Conservation (phyloP, 2,888 invertebrate species). For the Tethea ocularis region DNA sequence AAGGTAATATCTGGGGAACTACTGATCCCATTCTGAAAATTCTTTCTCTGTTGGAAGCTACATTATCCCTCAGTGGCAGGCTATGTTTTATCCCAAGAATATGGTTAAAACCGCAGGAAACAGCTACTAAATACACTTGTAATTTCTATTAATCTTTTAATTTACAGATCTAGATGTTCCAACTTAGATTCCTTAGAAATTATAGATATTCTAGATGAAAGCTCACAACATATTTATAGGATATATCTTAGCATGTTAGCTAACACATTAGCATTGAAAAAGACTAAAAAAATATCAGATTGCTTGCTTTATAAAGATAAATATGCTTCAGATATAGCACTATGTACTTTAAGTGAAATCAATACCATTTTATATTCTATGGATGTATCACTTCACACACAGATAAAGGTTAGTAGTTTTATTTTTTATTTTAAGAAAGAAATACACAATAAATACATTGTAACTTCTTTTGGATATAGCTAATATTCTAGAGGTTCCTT, state of each 20-base stretch:
- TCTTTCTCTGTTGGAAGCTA: no score
- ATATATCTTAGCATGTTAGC: slow-evolving; percentile 71
- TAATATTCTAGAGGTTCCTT: no score
- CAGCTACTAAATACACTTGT: no score
- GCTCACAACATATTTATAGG: slow-evolving; percentile 69
- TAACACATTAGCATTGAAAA: slow-evolving; percentile 65
- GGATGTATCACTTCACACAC: slow-evolving; percentile 64
- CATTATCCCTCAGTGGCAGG: no score
- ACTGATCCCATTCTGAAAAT: no score
- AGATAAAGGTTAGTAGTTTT: slow-evolving; percentile 59
- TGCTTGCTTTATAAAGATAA: slow-evolving; percentile 67
- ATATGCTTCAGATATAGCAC: slow-evolving; percentile 71
- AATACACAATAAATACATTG: no score
- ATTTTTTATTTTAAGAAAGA: no score
- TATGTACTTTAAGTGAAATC: slow-evolving; percentile 66
- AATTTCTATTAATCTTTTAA: slow-evolving; percentile 12
- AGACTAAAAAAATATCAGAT: slow-evolving; percentile 60
- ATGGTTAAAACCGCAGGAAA: no score
- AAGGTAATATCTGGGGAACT: no score
- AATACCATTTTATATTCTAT: slow-evolving; percentile 67
- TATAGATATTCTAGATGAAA: slow-evolving; percentile 67
- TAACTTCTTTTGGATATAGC: no score
- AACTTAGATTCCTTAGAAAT: slow-evolving; percentile 61
- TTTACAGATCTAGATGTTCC: slow-evolving; percentile 33
- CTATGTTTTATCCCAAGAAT: no score